A percentile compares a stretch with the other conserved stretches of the same genome.
Conservation (phyloP, 2,888 invertebrate species). For the Salticus scenicus region DNA sequence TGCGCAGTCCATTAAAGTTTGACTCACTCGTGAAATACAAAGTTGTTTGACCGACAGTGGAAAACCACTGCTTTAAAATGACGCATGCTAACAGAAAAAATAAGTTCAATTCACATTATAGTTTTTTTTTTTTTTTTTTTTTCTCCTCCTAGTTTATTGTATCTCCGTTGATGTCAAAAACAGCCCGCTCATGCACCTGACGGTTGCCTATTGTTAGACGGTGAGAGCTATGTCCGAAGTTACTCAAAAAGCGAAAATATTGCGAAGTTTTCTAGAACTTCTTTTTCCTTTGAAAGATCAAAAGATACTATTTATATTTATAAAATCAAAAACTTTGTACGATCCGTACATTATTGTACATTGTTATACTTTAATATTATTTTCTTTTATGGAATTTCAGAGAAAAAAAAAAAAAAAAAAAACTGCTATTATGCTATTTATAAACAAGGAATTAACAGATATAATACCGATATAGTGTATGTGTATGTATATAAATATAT, state of each 20-base stretch:
- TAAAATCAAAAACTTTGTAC: too few species aligned
- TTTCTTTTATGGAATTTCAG: too few species aligned
- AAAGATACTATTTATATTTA: too few species aligned
- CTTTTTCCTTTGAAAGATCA: too few species aligned
- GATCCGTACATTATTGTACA: too few species aligned
- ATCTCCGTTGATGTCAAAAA: neutral
- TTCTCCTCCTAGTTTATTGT: too few species aligned
- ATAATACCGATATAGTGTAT: too few species aligned
- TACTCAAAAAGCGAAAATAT: neutral
- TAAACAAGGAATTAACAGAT: too few species aligned
- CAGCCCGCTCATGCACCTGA: neutral
- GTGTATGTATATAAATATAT: too few species aligned
- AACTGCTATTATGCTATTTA: too few species aligned
- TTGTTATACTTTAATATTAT: too few species aligned
- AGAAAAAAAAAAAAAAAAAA: too few species aligned
- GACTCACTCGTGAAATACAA: neutral
- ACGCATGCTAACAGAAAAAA: neutral
- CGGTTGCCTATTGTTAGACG: neutral
- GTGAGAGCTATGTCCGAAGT: neutral
- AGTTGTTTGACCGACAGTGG: neutral
- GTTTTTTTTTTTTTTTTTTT: neutral
- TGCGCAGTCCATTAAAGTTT: neutral
- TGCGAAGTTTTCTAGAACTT: neutral
- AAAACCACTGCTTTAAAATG: slow-evolving; percentile 5
- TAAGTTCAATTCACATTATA: neutral